Base-by-base conservation (phyloP, 2,888 invertebrate genomes). In the Sarcophaga caerulescens region DNA sequence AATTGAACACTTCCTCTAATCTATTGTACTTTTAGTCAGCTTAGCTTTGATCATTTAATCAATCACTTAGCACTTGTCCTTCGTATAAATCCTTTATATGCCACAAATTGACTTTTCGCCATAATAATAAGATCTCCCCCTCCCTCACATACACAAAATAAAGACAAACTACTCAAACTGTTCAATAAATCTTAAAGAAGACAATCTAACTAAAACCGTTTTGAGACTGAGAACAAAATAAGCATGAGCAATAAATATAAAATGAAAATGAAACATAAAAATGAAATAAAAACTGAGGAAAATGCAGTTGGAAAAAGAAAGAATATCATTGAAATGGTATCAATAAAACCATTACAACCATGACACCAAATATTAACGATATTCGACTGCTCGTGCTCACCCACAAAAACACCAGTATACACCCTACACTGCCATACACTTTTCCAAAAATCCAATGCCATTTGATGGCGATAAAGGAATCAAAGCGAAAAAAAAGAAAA, bases 141-240 rank as follows among this genome's bases (percentile, higher is more conserved):
- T 0, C 8, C 6, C 0, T 1, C 35, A 8, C 35, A 10, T 35
- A 0, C 10, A 35, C 35, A 35, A 35, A 35, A 35, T 10, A 35
- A 35, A 35, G 21, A 45, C 57, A 52, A 73, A 21, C 35, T 45
- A 63, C 35, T 60, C 25, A 82, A 77, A 66, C 70, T 21, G 21
- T 65, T 70, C 59, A 76, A 76, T 70, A 69, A 81, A 75, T 70
- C 75, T 63, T 25, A 60, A 35, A 59, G 70, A 85, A 81, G 44
- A 80, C 69, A 85, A 66, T 77, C 73, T 44, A 68, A 63, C 52
- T 70, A 79, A 75, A 62, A 73, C 69, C 45, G n/a, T 70, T 60
- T 74, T 52, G 4, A 17, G 10, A 52, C 35, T 47, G 52, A 52
- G 21, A 4, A 11, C 57, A 76, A 80, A 66, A 69, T 59, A 21